Evolutionary conservation across 2,888 invertebrate genomes (phyloP), one percentile per base, ranked within the genome.

Genomic region (Metellina segmentata): DNA sequence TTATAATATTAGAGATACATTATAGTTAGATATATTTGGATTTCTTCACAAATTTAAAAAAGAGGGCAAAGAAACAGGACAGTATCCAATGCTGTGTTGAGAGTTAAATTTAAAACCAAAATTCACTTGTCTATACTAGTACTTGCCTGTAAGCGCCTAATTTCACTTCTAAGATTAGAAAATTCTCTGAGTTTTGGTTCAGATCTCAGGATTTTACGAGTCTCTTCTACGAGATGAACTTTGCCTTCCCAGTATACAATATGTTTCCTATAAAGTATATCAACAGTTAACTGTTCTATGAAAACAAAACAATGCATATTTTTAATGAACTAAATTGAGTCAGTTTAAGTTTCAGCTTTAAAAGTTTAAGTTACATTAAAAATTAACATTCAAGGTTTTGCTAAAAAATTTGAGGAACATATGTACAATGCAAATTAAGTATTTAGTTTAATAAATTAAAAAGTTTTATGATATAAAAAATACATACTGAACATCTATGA

Each of bases 181-280:
- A 85, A 77, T 81, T 89, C 89, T 70, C 34, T 34, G 8, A 53
- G 16, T 74, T 89, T 74, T 34, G 52, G 51, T n/a, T 70, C 85
- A 69, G 92, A 92, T 13, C 85, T 89, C 8, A 92, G 70, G 20
- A 92, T 52, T 85, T 83, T 83, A 13, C 81, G 74, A 52, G 92
- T 89, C 20, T 92, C 92, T 53, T 92, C 92, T n/a, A 81, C 92
- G 70, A 92, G 34, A 7, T 77, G 89, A 74, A 92, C 53, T 81
- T 85, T 92, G 19, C 85, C 88, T 85, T 92, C 89, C 88, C 89
- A 92, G 34, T 81, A 92, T 6, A 92, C 79, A 53, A 92, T 74
- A 20, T 75, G 13, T 48, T 71, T 79, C 20, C 92, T 92, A 81
- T 11, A 49, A 81, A 81, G 48, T 53, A 72, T 52, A 51, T 19